These are phyloP conservation scores for Nothocercus julius DNA, from an alignment of 2,113 vertebrate genomes.

Conservation along the genomic window DNA sequence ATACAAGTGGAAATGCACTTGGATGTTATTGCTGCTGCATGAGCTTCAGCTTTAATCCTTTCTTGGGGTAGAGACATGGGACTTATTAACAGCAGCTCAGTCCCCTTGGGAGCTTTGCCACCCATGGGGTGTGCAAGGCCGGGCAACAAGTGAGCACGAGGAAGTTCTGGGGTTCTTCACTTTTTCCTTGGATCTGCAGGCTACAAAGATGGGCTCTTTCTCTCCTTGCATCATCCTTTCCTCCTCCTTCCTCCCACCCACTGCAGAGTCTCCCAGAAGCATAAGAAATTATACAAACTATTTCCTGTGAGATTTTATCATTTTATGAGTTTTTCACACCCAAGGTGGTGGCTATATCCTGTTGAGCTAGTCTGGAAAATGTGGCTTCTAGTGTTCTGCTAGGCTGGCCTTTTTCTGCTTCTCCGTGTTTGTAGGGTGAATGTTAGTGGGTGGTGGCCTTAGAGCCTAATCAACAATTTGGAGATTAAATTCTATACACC, in stretches of 20 bases:
- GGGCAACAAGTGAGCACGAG: neutral
- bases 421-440: neutral
- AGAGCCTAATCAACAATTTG: slow-evolving; percentile 50
- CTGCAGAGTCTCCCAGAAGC: neutral
- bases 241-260: neutral
- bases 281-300: neutral
- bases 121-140: neutral
- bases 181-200: neutral
- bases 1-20: slow-evolving; percentile 24
- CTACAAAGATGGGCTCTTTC: slow-evolving; percentile 20
- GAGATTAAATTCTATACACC: slow-evolving; percentile 43
- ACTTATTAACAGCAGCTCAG: slow-evolving; percentile 15
- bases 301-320: neutral
- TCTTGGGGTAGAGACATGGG: neutral
- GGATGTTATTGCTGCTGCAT: slow-evolving; percentile 32
- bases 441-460: slow-evolving; percentile 46
- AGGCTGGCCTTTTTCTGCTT: neutral
- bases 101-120: neutral
- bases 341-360: neutral
- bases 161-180: slow-evolving; percentile 13
- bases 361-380: neutral
- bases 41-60: slow-evolving; percentile 22
- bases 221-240: neutral
- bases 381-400: neutral
- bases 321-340: neutral